These are phyloP conservation scores for Nezara viridula DNA, from an alignment of 2,888 invertebrate genomes.

Conservation along the genomic window DNA sequence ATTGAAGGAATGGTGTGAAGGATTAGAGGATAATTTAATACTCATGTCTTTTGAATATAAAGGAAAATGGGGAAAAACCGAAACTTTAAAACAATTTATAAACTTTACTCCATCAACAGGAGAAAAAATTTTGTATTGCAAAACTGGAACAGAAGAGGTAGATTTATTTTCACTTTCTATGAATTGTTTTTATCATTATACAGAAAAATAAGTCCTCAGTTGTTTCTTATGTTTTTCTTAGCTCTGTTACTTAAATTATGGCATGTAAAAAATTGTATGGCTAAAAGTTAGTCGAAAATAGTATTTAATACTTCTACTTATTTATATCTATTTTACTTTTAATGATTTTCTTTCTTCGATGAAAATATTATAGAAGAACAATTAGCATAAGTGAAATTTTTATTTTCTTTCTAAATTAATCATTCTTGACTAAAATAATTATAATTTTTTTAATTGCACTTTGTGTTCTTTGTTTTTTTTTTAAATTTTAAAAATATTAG, in stretches of 20 bases:
- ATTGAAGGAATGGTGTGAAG: slow-evolving; percentile 15
- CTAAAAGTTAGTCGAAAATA: too few relatives aligned
- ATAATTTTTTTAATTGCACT: too few relatives aligned
- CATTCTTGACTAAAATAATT: too few relatives aligned
- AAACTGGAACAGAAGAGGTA: slow-evolving; percentile 29
- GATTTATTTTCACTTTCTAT: background rate
- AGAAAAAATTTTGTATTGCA: background rate
- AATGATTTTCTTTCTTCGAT: too few relatives aligned
- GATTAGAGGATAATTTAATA: background rate
- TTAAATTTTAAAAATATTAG: too few relatives aligned
- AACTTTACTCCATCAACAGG: slow-evolving; percentile 5
- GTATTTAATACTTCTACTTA: too few relatives aligned
- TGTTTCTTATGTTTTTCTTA: too few relatives aligned
- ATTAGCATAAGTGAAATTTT: background rate
- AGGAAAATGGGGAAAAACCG: slow-evolving; percentile 47
- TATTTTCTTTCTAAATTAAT: background rate
- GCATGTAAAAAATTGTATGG: too few relatives aligned
- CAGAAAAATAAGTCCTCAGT: background rate
- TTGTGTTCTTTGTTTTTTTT: too few relatives aligned
- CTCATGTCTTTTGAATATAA: slow-evolving; percentile 29
- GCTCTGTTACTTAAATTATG: too few relatives aligned
- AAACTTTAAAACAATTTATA: slow-evolving; percentile 17
- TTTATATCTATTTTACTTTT: too few relatives aligned
- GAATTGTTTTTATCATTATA: background rate
- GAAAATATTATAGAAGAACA: too few relatives aligned